Conservation (phyloP, 2,888 invertebrate genomes). For the Priocnemis perturbator region DNA sequence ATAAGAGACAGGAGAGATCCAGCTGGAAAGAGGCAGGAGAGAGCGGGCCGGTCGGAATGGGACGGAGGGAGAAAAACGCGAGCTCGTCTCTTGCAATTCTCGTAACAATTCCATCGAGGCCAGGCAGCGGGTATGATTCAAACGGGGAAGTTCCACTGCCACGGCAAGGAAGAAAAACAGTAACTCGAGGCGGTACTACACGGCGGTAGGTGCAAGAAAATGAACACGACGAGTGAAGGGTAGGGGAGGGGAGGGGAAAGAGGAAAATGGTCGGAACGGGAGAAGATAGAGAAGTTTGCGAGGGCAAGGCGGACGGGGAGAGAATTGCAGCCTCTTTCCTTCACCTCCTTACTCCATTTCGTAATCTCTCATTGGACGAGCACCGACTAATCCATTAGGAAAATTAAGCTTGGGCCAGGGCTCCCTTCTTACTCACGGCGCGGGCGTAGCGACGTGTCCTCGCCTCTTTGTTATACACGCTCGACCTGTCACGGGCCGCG, state of each 20-base stretch:
- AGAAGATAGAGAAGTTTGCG: constrained; percentile 7
- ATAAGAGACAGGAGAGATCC: no score
- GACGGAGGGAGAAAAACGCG: no score
- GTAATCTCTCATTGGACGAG: constrained; percentile 49
- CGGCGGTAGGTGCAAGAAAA: constrained; percentile 42
- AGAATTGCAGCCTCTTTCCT: constrained; percentile 33
- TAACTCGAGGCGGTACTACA: constrained; percentile 35
- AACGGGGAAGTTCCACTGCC: constrained; percentile 31
- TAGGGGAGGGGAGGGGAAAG: constrained; percentile 6
- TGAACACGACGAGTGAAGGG: constrained; percentile 35
- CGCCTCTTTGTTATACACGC: constrained; percentile 33
- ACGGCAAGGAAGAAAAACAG: constrained; percentile 36
- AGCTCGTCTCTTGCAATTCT: constrained; percentile 14
- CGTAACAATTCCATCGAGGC: constrained; percentile 8
- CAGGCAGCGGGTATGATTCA: constrained; percentile 4
- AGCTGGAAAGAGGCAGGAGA: no score
- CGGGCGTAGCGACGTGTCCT: constrained; percentile 31
- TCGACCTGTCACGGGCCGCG: constrained; percentile 21
- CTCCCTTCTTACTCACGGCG: constrained; percentile 22
- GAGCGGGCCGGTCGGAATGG: no score
- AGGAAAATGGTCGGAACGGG: neutral
- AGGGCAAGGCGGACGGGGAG: constrained; percentile 18
- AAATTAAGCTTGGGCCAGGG: constrained; percentile 58
- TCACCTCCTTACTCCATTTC: constrained; percentile 29
- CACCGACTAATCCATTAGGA: constrained; percentile 63